Evolutionary conservation across 1,140 invertebrate genomes (phyloP).

Genomic region (Drosophila sulfurigaster): DNA sequence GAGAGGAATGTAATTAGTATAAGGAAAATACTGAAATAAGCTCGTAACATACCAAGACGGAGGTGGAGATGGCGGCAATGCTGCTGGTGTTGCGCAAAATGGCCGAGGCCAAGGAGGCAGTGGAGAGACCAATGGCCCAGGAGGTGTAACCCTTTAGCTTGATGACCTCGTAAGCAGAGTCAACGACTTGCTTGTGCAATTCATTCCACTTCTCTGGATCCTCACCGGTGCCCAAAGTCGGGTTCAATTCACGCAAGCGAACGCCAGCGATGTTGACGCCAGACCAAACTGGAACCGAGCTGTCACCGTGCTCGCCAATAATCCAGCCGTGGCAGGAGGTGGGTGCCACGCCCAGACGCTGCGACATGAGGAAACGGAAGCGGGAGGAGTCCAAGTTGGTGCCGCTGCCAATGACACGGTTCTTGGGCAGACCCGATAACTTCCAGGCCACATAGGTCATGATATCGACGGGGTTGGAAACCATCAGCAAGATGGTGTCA

Average conservation of each 20-base stretch:
- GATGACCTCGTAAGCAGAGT: conserved; percentile 95
- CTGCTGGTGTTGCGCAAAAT: conserved; percentile 92
- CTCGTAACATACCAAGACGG: conserved; percentile 89
- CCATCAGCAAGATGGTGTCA: conserved; percentile 93
- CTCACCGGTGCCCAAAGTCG: conserved; percentile 88
- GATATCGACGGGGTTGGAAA: conserved; percentile 96
- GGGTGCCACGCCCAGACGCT: conserved; percentile 92
- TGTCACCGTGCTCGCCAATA: conserved; percentile 94
- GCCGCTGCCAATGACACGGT: conserved; percentile 95
- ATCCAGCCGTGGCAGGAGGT: conserved; percentile 95
- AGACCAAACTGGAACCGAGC: conserved; percentile 96
- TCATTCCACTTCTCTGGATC: conserved; percentile 93
- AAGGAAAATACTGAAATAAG: not conserved
- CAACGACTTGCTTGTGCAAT: conserved; percentile 92
- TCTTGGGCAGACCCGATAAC: conserved; percentile 93
- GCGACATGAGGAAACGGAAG: conserved; percentile 94
- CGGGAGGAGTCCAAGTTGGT: conserved; percentile 96
- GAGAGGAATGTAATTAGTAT: conserved; percentile 1
- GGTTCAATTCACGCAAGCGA: conserved; percentile 91
- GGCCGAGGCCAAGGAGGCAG: conserved; percentile 89
- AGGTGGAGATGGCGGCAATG: conserved; percentile 93
- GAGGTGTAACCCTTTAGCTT: conserved; percentile 95
- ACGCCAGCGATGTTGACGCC: conserved; percentile 96
- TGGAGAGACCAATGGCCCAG: conserved; percentile 95
- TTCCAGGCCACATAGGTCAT: conserved; percentile 97